Percentiles rank a stretch among this genome's conserved stretches.
Evolutionary conservation across 2,797 vertebrate genomes (phyloP).

Genomic region (Ptychobarbus kaznakovi): DNA sequence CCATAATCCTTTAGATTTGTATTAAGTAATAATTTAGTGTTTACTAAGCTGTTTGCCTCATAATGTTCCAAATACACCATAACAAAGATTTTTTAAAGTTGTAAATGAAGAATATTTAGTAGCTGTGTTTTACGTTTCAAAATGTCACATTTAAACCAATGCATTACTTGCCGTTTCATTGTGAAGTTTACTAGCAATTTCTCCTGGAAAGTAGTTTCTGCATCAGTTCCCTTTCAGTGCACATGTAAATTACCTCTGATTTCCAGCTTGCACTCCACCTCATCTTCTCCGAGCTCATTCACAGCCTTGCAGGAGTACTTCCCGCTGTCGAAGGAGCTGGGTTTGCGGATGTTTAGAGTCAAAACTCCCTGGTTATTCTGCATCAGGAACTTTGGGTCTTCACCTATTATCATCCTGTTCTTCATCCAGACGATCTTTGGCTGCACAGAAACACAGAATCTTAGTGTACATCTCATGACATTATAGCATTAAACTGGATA

Average conservation of each 20-base stretch:
- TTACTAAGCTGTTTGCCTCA: neutral
- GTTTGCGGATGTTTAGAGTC: slow-evolving; percentile 95
- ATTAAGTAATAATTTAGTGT: neutral
- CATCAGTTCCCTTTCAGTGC: neutral
- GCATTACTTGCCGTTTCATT: neutral
- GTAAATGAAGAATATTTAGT: neutral
- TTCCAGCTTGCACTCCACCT: slow-evolving; percentile 89
- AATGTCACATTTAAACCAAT: neutral
- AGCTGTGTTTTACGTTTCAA: neutral
- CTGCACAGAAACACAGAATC: slow-evolving; percentile 68
- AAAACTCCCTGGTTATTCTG: slow-evolving; percentile 94
- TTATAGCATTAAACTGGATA: too few relatives aligned
- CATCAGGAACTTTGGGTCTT: slow-evolving; percentile 91
- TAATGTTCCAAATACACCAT: neutral
- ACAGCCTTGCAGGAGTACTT: slow-evolving; percentile 88
- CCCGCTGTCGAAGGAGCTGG: slow-evolving; percentile 87
- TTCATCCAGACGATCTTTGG: slow-evolving; percentile 97
- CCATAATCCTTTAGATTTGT: neutral
- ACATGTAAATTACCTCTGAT: slow-evolving; percentile 71
- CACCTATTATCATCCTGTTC: slow-evolving; percentile 90
- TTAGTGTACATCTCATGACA: neutral
- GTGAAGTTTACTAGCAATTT: neutral
- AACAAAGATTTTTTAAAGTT: too few relatives aligned
- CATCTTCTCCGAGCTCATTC: slow-evolving; percentile 87
- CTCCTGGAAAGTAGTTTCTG: neutral